Conservation (phyloP, 2,113 vertebrate species). For the Rhinolophus ferrumequinum region DNA sequence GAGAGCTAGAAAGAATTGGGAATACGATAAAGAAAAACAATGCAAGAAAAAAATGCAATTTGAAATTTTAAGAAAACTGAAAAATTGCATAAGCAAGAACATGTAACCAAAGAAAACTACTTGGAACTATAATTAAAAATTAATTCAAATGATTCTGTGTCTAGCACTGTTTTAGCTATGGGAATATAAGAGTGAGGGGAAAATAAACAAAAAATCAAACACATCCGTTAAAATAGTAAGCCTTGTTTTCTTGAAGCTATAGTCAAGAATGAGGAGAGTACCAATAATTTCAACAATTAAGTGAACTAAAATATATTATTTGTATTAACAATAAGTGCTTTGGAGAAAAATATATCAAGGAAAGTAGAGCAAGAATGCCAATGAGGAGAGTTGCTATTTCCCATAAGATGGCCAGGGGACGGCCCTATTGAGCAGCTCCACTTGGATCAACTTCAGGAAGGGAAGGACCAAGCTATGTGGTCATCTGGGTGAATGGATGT, state of each 20-base stretch:
- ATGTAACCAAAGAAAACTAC: neutral
- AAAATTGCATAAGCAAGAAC: neutral
- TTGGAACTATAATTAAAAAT: neutral
- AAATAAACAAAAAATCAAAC: neutral
- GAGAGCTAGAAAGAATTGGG: neutral
- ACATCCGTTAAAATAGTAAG: neutral
- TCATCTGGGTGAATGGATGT: neutral
- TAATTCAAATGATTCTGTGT: constrained; percentile 14
- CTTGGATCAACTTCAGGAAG: constrained; percentile 2
- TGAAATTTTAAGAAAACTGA: constrained; percentile 37
- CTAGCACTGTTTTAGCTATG: neutral
- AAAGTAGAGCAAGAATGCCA: neutral
- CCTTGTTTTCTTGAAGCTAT: neutral
- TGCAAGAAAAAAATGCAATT: neutral
- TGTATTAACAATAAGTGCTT: neutral
- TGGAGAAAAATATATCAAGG: neutral
- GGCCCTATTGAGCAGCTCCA: neutral
- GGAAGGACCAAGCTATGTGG: neutral
- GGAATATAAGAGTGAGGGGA: neutral
- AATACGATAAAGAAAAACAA: neutral
- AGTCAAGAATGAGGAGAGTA: neutral
- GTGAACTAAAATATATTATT: neutral
- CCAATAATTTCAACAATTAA: constrained; percentile 13
- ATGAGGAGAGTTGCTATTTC: neutral
- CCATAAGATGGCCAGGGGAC: neutral